Conservation (phyloP, 2,113 vertebrate genomes). For the Spea bombifrons region DNA sequence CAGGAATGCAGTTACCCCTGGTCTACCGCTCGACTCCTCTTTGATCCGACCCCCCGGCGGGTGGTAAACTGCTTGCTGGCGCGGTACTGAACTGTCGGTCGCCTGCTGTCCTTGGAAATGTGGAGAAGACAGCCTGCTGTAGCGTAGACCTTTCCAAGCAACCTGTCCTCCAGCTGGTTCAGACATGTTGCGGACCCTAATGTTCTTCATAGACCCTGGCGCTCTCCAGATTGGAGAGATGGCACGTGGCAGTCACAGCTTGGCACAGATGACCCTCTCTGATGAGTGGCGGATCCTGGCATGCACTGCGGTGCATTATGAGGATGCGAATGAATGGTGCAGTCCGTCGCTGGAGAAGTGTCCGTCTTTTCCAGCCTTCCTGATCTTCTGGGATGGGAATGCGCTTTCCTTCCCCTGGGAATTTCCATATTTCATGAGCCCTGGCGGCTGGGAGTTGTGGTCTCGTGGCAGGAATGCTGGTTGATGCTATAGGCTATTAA, state of each 20-base stretch:
- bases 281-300: not conserved
- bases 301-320: not conserved
- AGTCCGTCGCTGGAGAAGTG: not conserved
- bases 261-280: not conserved
- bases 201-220: not conserved
- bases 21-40: no score
- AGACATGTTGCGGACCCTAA: not conserved
- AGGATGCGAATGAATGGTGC: not conserved
- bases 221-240: conserved; percentile 19
- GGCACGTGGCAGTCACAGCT: not conserved
- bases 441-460: not conserved
- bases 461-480: not conserved
- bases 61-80: not conserved
- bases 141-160: not conserved
- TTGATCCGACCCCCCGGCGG: not conserved
- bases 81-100: not conserved
- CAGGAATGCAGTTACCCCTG: no score
- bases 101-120: not conserved
- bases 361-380: no score
- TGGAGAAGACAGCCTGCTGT: not conserved
- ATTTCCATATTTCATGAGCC: not conserved
- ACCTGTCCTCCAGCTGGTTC: conserved; percentile 8
- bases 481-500: not conserved
- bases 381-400: not conserved
- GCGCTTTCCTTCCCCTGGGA: not conserved